These are phyloP conservation scores for Suncus etruscus DNA, from an alignment of 2,113 vertebrate genomes.

Conservation along the genomic window DNA sequence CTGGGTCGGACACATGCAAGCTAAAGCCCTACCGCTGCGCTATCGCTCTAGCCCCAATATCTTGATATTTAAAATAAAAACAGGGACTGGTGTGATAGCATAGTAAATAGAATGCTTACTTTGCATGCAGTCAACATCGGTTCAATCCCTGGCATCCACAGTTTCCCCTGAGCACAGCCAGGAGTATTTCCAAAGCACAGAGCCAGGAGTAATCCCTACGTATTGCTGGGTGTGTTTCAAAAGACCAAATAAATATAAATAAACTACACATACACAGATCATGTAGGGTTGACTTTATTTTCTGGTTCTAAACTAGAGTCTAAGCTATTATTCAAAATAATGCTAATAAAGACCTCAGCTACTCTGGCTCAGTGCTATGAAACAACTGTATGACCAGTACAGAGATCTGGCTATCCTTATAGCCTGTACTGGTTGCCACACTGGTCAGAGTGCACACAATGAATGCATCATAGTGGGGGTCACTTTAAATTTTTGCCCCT, in stretches of 20 bases:
- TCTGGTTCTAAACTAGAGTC: not conserved
- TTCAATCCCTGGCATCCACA: too few species aligned
- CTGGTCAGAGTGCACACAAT: constrained; percentile 17
- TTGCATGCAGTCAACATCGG: too few species aligned
- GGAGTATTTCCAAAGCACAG: too few species aligned
- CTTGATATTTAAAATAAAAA: constrained; percentile 20
- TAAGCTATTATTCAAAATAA: not conserved
- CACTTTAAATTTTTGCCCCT: constrained; percentile 66
- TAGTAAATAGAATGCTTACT: too few species aligned
- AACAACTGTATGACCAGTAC: not conserved
- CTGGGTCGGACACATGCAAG: too few species aligned
- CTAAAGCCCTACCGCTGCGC: too few species aligned
- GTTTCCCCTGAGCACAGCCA: too few species aligned
- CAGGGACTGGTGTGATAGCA: too few species aligned
- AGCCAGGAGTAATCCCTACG: too few species aligned
- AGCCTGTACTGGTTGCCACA: not conserved
- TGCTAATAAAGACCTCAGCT: constrained; percentile 2
- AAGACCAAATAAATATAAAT: not conserved
- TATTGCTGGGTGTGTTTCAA: not conserved
- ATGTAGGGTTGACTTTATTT: not conserved
- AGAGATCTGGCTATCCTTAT: not conserved
- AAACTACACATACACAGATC: not conserved
- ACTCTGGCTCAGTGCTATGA: not conserved
- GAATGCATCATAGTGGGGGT: constrained; percentile 61
- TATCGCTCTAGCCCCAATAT: not conserved